Percentiles rank a stretch among this genome's conserved stretches.
phyloP scores from a whole-genome alignment of 2,797 vertebrate species.

The Corythornis leucogaster region DNA sequence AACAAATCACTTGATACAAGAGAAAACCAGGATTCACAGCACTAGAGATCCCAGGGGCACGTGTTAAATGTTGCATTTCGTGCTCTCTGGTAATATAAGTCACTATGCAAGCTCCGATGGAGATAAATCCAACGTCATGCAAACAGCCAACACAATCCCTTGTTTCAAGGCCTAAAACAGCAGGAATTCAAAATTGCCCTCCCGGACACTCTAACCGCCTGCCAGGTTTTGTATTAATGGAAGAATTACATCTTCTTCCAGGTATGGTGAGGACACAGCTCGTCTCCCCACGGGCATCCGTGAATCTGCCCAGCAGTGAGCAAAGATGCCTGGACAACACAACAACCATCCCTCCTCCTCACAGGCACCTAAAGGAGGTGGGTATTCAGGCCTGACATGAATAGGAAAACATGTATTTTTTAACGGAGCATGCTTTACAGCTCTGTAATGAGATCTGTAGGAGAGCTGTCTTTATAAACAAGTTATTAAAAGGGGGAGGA shows the following conservation, averaged over 20 bases:
- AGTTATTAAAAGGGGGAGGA: conserved; percentile 50
- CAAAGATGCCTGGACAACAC: background rate
- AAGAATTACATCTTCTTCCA: background rate
- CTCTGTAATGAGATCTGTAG: conserved; percentile 28
- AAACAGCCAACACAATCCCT: background rate
- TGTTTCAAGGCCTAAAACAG: conserved; percentile 18
- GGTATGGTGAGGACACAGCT: background rate
- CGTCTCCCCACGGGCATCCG: rapidly evolving
- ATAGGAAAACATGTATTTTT: background rate
- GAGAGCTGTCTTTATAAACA: conserved; percentile 55
- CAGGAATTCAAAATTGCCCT: background rate
- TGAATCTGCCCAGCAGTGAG: background rate
- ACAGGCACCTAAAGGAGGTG: background rate
- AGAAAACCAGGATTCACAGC: background rate
- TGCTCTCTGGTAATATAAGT: background rate
- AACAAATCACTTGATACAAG: background rate
- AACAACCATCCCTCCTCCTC: background rate
- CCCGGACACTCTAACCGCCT: background rate
- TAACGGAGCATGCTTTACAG: background rate
- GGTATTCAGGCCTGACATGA: background rate
- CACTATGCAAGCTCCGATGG: background rate
- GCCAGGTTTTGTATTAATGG: background rate
- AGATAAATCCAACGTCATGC: background rate
- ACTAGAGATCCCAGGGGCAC: background rate
- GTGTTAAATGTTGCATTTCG: rapidly evolving